phyloP scores from a whole-genome alignment of 2,113 vertebrate species.

The Phainopepla nitens region DNA sequence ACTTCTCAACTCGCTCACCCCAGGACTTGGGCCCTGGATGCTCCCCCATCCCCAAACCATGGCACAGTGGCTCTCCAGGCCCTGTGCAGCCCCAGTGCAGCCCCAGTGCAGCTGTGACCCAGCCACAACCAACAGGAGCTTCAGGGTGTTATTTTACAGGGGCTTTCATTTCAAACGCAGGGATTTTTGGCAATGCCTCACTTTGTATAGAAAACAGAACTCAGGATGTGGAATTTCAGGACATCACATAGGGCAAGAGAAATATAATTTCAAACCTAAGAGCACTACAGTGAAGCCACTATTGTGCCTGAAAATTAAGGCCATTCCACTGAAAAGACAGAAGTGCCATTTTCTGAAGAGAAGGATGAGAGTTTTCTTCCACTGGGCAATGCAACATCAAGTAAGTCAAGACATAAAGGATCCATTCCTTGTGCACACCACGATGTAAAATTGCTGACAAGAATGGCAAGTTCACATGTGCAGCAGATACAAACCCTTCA shows the following conservation, averaged over 20 bases:
- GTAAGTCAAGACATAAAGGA: not conserved
- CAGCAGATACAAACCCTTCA: constrained; percentile 22
- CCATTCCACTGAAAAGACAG: not conserved
- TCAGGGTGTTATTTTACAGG: not conserved
- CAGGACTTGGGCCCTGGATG: not conserved
- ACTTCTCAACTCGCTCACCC: not conserved
- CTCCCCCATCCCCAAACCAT: not conserved
- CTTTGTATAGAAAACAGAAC: not conserved
- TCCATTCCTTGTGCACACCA: not conserved
- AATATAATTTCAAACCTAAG: not conserved
- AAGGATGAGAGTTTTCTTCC: not conserved
- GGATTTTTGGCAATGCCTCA: not conserved
- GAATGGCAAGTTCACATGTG: not conserved
- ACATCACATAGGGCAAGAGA: not conserved
- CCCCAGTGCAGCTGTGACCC: not conserved
- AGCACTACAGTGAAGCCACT: not conserved
- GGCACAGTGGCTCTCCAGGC: not conserved
- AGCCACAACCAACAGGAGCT: not conserved
- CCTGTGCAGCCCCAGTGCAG: not conserved
- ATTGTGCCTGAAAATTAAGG: not conserved
- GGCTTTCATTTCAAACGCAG: not conserved
- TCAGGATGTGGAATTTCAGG: not conserved
- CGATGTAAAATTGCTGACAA: not conserved
- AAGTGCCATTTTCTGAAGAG: not conserved
- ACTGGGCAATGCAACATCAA: not conserved